Evolutionary conservation across 2,888 invertebrate genomes (phyloP), one percentile per base, ranked within the genome.

Genomic region (Eristalis arbustorum): DNA sequence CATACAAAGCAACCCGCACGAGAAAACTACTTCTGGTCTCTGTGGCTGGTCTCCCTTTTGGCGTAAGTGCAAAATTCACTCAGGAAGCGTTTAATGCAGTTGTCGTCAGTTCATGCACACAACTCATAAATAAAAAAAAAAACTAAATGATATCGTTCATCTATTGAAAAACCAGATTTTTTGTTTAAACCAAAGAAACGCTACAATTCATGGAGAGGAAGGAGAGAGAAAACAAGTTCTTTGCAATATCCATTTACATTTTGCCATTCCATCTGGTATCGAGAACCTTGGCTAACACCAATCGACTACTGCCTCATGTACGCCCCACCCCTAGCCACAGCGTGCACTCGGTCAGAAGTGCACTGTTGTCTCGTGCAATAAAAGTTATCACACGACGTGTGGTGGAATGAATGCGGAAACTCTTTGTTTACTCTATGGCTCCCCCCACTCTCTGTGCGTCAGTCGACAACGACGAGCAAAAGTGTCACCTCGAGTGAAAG

Each of bases 361-460:
- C 68, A 76, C 59, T 73, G 61, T 81, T 18, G 76, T 77, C 76
- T 83, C 78, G 74, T 79, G 78, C 87, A 78, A 62, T 85, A 64
- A 81, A 74, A 76, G 13, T 72, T 72, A 75, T 67, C 82, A 61
- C 66, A 69, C 68, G 68, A 80, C 82, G 72, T 69, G 85, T 67
- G 61, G 23, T 75, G 63, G 74, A 83, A 83, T 87, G 87, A 87
- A 87, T 87, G 83, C 87, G 87, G 87, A 87, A 87, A 87, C 83
- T 87, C 87, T 83, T 87, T 87, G 83, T 87, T 87, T 87, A 87
- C 87, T 68, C 34, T 67, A 28, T 23, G 10, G 3, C 57, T 10
- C 5, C 57, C 10, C 22, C 57, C 3, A 42, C 31, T 1, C 31
- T 10, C 31, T 10, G 31, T 31, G 8, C 42, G 23, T 14, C 57